Base-by-base conservation (phyloP, 92 coral and sea anemone species). In the Epizoanthus illoricatus region DNA sequence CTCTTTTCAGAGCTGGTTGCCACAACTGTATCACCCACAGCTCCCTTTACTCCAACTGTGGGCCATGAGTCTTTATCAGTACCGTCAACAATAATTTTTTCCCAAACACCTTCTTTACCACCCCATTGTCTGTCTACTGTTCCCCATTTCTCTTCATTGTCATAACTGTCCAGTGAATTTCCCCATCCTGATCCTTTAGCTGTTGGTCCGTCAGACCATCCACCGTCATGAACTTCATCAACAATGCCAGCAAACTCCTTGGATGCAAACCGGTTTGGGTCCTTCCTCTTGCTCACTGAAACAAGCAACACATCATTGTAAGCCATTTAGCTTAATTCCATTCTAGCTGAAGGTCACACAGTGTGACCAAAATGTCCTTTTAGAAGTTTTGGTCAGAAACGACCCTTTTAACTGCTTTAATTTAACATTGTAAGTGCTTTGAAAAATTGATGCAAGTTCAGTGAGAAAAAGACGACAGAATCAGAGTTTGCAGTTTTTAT, bases 11-110 rank as follows among this genome's bases (percentile, higher is more conserved):
- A 74, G 83, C 85, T 87, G 69, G 76, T 80, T 36, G 87, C 11
- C 7, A 36, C n/a, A 47, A 71, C 64, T 58, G 78, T 60, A 41
- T 89, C 89, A 7, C 86, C 80, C 49, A 80, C 73, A 56, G 93
- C 65, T 13, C 90, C 87, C 74, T 93, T 91, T 69, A 85, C 87
- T 79, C 98, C 96, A 17, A 95, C 94, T 73, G 96, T 84, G 2
- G 98, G 98, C 98, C 98, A 95, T 75, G 98, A 87, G 82, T 95
- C 97, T 66, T 86, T 88, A 79, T 95, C 98, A 71, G 92, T 81
- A 59, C 87, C 91, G 82, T 95, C 98, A 58, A 91, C 93, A 88
- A 95, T 90, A 49, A 93, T 88, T 68, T 94, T 88, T 69, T 94
- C 94, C 85, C 89, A 89, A 15, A 69, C 90, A 61, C 92, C 93